These are phyloP conservation scores for Rhea pennata DNA, from an alignment of 2,113 vertebrate genomes.

Conservation along the genomic window DNA sequence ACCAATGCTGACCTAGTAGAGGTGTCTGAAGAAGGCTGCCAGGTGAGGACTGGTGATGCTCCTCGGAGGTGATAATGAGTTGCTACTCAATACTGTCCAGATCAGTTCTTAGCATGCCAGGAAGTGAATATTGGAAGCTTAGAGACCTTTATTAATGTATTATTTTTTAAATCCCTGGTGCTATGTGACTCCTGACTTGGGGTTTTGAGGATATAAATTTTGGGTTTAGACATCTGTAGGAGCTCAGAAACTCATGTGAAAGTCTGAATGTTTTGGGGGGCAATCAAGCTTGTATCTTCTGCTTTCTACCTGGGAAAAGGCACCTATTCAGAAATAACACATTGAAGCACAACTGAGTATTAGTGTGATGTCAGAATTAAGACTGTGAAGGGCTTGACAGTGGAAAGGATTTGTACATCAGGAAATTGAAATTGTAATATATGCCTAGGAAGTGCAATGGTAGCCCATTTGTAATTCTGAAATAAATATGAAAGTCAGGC, in stretches of 20 bases:
- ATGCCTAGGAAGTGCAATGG: neutral
- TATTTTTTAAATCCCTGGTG: too few species aligned
- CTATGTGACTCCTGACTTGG: neutral
- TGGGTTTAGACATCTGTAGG: accelerated
- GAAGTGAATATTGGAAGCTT: neutral
- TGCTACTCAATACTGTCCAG: neutral
- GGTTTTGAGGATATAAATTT: neutral
- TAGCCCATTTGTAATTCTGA: neutral
- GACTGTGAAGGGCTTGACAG: neutral
- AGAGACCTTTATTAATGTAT: neutral
- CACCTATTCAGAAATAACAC: neutral
- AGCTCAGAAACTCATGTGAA: neutral
- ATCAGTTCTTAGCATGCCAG: neutral
- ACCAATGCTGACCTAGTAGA: accelerated
- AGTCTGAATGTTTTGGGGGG: neutral
- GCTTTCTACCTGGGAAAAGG: neutral
- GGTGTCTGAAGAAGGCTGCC: neutral
- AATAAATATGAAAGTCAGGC: neutral
- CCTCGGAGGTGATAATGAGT: neutral
- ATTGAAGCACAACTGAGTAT: neutral
- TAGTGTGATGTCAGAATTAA: neutral
- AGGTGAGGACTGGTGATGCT: neutral
- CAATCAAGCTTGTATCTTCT: neutral
- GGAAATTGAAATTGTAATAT: neutral
- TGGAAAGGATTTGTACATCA: neutral